Evolutionary conservation across 2,888 invertebrate species (phyloP), one percentile per base, ranked within the genome.

Genomic region (Leptinotarsa tumamoca): DNA sequence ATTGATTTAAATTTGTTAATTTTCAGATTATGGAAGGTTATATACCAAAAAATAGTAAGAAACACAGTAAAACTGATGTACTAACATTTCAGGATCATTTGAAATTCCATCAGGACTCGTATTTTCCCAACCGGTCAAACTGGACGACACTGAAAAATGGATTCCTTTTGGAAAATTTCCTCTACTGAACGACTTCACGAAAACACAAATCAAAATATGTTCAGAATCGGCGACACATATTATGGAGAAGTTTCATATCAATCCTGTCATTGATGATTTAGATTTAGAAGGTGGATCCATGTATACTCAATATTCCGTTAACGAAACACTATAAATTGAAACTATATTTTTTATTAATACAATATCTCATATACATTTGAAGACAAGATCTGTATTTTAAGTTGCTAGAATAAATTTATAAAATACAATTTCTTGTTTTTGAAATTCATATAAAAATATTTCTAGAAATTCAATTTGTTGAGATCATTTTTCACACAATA

Each of bases 41-140:
- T 33, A 33, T 33, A 10, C 33, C 33, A 7, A 33, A 33, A 33
- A 33, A 33, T 0, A 33, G 1, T 33, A 33, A 33, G 10, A 33
- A 33, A 10, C 10, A 33, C 10, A 33, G 10, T 43, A 43, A 10
- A 43, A 43, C 43, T 13, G n/a, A n/a, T n/a, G 3, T 43, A 43
- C 43, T 43, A 43, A 43, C 18, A 27, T 70, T 91, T 18, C 71
- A 83, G 83, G 92, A 54, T 86, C 90, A 15, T 92, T 91, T 86
- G 91, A 90, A 69, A 88, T 92, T 78, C 87, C 89, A 3, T 87
- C 90, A 76, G 87, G 90, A 66, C 88, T 92, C 13, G 86, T 89
- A 67, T 92, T 92, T 87, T 92, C 92, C 1, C 92, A 92, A 85
- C 92, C 92, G 7, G 89, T 88, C 15, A 82, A 86, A 70, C 86